Conservation (phyloP, 2,797 vertebrate species). For the Staurois parvus region DNA sequence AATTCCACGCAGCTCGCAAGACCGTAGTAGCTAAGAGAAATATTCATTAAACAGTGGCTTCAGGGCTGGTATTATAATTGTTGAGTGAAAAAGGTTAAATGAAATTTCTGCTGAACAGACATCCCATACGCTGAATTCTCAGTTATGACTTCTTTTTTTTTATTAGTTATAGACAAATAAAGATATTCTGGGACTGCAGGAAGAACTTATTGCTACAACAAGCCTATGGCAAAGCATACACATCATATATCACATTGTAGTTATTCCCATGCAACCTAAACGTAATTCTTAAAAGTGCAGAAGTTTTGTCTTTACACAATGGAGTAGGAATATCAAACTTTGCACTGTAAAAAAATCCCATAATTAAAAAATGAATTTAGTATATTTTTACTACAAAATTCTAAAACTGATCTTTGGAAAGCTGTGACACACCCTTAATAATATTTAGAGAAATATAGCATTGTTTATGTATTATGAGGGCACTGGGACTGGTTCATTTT, state of each 20-base stretch:
- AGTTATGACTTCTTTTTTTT: slow-evolving; percentile 43
- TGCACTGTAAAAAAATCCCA: too few species aligned
- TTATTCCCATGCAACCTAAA: slow-evolving; percentile 17
- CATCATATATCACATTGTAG: not conserved
- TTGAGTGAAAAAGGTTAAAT: slow-evolving; percentile 52
- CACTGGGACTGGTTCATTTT: too few species aligned
- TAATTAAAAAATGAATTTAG: too few species aligned
- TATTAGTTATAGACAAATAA: slow-evolving; percentile 41
- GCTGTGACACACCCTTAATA: too few species aligned
- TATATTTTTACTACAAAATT: too few species aligned
- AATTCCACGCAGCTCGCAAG: slow-evolving; percentile 5
- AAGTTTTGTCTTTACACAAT: too few species aligned
- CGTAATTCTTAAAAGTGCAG: not conserved
- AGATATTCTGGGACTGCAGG: slow-evolving; percentile 14
- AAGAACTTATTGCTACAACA: not conserved
- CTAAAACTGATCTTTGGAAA: too few species aligned
- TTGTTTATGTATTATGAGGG: too few species aligned
- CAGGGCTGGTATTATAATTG: slow-evolving; percentile 52
- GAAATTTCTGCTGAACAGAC: slow-evolving; percentile 20
- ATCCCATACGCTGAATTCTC: slow-evolving; percentile 3
- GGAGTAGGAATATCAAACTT: not conserved
- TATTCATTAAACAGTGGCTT: slow-evolving; percentile 53
- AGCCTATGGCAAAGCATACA: slow-evolving; percentile 22
- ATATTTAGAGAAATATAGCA: too few species aligned
- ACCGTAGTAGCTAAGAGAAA: slow-evolving; percentile 38